These are phyloP conservation scores for Sepiola atlantica DNA, from an alignment of 2,888 invertebrate genomes.

Conservation along the genomic window DNA sequence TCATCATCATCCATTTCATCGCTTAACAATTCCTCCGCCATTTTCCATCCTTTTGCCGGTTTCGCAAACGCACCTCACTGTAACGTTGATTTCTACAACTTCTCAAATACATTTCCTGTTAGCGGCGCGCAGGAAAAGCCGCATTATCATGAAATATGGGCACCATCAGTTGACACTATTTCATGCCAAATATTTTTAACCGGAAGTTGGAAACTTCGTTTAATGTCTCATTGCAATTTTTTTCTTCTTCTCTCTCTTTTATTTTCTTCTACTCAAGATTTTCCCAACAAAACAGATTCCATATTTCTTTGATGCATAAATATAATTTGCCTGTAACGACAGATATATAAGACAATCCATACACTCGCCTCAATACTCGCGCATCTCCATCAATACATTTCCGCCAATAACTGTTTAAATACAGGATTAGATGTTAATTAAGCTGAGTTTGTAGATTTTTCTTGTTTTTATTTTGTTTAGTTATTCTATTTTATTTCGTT, in stretches of 20 bases:
- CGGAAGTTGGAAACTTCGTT: not conserved
- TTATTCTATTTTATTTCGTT: not conserved
- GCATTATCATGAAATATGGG: conserved; percentile 16
- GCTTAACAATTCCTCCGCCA: not conserved
- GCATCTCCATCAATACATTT: not conserved
- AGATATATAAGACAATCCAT: not conserved
- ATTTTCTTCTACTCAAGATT: not conserved
- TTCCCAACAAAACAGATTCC: not conserved
- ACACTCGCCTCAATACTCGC: not conserved
- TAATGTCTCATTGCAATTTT: not conserved
- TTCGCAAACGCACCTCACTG: not conserved
- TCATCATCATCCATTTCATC: not conserved
- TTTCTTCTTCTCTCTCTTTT: not conserved
- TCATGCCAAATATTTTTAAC: conserved; percentile 19
- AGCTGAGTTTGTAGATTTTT: not conserved
- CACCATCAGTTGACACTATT: not conserved
- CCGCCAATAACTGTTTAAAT: not conserved
- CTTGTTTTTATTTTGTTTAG: not conserved
- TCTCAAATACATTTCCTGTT: conserved; percentile 22
- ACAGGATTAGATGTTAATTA: conserved; percentile 32
- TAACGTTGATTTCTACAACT: conserved; percentile 19
- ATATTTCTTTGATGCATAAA: conserved; percentile 6
- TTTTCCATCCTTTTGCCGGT: not conserved
- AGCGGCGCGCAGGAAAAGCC: not conserved
- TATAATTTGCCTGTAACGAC: conserved; percentile 14